Evolutionary conservation across 2,113 vertebrate genomes (phyloP).

Genomic region (Actinemys pallida): DNA sequence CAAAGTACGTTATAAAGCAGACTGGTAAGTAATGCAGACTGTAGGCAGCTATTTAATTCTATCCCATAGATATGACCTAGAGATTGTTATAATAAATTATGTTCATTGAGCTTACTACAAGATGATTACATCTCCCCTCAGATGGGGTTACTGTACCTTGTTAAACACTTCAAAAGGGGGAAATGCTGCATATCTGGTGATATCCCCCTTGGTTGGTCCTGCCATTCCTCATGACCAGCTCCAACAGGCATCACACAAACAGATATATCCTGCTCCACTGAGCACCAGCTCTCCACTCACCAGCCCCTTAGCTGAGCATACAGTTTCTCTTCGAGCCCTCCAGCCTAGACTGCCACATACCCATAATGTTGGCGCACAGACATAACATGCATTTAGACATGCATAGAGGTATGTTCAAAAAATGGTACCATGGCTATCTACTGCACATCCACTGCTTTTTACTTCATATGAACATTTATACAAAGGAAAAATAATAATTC

Average conservation of each 20-base stretch:
- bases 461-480: background rate
- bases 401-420: background rate
- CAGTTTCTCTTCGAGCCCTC: background rate
- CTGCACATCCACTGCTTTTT: background rate
- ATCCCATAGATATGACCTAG: background rate
- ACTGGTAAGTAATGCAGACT: background rate
- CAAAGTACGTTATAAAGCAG: conserved; percentile 10
- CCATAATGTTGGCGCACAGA: background rate
- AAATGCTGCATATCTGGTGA: background rate
- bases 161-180: background rate
- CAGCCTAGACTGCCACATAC: background rate
- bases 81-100: background rate
- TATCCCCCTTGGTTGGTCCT: background rate
- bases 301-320: background rate
- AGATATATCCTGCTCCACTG: background rate
- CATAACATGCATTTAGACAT: background rate
- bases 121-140: background rate
- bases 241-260: background rate
- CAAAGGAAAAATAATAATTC: background rate
- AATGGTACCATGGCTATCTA: background rate
- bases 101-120: background rate
- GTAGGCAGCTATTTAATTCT: background rate
- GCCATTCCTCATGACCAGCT: background rate
- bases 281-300: background rate
- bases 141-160: background rate